A percentile compares a stretch with the other conserved stretches of the same genome.
Evolutionary conservation across 2,888 invertebrate genomes (phyloP).

Genomic region (Lycaena phlaeas): DNA sequence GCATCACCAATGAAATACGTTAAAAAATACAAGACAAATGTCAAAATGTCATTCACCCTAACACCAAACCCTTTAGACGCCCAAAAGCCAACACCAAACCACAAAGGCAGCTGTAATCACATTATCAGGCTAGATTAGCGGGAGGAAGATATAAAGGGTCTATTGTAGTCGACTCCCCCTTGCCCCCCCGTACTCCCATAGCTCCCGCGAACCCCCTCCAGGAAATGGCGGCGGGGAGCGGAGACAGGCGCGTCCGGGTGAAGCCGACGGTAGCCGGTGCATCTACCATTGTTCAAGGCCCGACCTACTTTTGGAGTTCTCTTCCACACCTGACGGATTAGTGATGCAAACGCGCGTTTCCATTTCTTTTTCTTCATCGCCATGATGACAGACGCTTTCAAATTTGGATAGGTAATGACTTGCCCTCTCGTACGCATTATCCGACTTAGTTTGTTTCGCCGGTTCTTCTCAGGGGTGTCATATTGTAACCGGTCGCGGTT

Average conservation of each 20-base stretch:
- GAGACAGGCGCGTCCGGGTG: conserved; percentile 64
- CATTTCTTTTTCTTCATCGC: no score
- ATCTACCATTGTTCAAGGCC: conserved; percentile 34
- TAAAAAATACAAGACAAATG: no score
- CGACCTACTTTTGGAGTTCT: conserved; percentile 23
- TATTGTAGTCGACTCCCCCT: conserved; percentile 47
- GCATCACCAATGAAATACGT: no score
- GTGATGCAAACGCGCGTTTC: no score
- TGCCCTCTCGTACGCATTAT: no score
- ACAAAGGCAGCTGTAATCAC: conserved; percentile 39
- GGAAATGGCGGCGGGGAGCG: conserved; percentile 62
- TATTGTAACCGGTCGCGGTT: no score
- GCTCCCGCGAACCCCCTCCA: conserved; percentile 22
- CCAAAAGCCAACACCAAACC: conserved; percentile 10
- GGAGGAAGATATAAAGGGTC: conserved; percentile 57
- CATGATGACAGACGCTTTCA: no score
- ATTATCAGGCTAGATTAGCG: conserved; percentile 58
- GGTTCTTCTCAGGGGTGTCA: no score
- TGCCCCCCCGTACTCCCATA: conserved; percentile 27
- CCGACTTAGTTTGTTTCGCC: no score
- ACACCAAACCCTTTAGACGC: neutral
- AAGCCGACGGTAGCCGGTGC: conserved; percentile 31
- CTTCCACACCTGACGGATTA: conserved; percentile 14
- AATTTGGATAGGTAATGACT: no score
- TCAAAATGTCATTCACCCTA: no score